Base-by-base conservation (phyloP, 2,113 vertebrate species). In the Genyomyrus donnyi region DNA sequence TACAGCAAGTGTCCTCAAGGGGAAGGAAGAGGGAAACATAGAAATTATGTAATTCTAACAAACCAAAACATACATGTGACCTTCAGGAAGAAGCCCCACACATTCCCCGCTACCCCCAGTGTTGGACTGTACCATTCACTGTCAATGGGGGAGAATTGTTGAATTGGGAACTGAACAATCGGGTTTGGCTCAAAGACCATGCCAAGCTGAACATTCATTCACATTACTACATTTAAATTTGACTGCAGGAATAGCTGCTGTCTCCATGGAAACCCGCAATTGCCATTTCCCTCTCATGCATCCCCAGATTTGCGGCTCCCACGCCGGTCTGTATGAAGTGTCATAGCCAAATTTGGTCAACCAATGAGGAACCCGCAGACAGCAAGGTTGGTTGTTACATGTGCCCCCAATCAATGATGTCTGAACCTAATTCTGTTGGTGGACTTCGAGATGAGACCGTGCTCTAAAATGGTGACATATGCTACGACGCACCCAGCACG, bases 161-260 rank as follows among this genome's bases (percentile, higher is more conserved):
- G 74, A 80, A 80, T 2, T 42, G 17, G 74, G 31, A 17, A 42
- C 35, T 24, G 31, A 62, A 80, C 74, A 80, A 46, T 87, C 11
- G n/a, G 15, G 85, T 50, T 53, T 17, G 27, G 19, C 48, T 87
- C 48, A 87, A 50, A 50, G 49, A 52, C 15, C 7, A 58, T 10
- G 42, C 87, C 31, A 58, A 45, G 56, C 87, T 42, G 74, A 80
- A 80, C 74, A 80, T 80, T 80, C 74, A 80, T 80, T 80, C 74
- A 80, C 35, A 80, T 80, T 80, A 80, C 39, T 80, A 80, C 74
- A 39, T 80, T 80, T 80, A 80, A 42, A 50, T 62, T 35, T 42
- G 27, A 87, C 17, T 88, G 35, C 49, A 58, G 53, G 15, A 80
- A 80, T 80, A 88, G 52, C 86, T 88, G 87, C 35, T 31, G 52